Evolutionary conservation across 2,113 vertebrate genomes (phyloP).

Genomic region (Ondatra zibethicus): DNA sequence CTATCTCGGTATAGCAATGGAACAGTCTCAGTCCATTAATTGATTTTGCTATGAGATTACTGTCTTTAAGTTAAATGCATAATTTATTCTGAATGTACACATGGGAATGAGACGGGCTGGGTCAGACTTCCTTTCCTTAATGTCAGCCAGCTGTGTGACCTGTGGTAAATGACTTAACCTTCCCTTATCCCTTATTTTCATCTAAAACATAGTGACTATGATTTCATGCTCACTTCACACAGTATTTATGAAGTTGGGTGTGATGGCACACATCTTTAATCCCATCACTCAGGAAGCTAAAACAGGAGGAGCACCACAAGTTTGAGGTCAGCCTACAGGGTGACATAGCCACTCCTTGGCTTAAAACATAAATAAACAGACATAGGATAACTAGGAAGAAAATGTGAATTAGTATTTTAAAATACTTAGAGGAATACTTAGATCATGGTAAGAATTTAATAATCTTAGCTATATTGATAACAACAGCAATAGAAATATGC

Average conservation of each 20-base stretch:
- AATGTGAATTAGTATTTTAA: background rate
- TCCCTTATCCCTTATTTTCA: background rate
- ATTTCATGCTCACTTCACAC: background rate
- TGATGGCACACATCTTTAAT: background rate
- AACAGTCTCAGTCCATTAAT: background rate
- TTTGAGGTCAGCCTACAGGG: background rate
- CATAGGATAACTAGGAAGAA: background rate
- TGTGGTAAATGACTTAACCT: background rate
- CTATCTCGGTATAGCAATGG: no score
- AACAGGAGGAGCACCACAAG: background rate
- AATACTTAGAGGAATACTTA: background rate
- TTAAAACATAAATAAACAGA: background rate
- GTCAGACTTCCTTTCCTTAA: background rate
- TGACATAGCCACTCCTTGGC: background rate
- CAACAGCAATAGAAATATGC: background rate
- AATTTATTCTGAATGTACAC: background rate
- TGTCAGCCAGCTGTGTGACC: background rate
- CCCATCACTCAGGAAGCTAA: background rate
- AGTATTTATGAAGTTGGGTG: background rate
- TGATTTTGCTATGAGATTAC: background rate
- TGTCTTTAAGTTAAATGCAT: background rate
- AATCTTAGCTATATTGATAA: background rate
- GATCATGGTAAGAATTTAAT: background rate
- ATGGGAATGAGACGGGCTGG: background rate
- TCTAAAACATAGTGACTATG: background rate